Evolutionary conservation across 2,888 invertebrate genomes (phyloP), one percentile per base, ranked within the genome.

Genomic region (Lasioglossum pauxillum): DNA sequence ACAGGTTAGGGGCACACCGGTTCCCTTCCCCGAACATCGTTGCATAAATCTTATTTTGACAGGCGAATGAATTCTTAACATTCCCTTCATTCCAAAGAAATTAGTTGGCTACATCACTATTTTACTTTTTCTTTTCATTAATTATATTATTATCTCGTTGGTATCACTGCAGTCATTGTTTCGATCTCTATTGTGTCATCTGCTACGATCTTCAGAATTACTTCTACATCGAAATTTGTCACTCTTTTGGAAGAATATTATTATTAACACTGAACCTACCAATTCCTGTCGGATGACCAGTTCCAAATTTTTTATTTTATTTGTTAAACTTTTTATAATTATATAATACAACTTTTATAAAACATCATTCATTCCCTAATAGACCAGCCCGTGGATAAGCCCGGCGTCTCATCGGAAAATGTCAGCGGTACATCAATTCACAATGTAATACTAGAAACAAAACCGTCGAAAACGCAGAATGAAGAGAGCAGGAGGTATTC

Each of bases 1-100:
- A 89, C 88, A 93, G 94, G 94, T 94, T 93, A 92, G 90, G 67
- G 78, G 46, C 3, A 31, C 53, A 8, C 19, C 72, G 44, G 49
- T 75, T 44, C 60, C 16, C 4, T 67, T 35, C 31, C 2, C 23
- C 23, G 53, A 23, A 53, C 53, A 23, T 53, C 53, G 23, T 10
- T 1, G 53, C 23, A 53, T 53, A 23, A 53, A 53, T 53, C 53
- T 23, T 53, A 53, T 23, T 53, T 53, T 53, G 53, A 53, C 53
- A 14, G 14, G 60, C 27, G 60, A 27, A 27, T 27, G 27, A 60
- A 60, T 60, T 60, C n/a, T 5, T 5, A 27, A 14, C 27, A 16
- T 60, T 27, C 60, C 14, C 23, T 23, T 23, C 8, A 0, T 53
- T 53, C 23, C 49, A 53, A 23, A 53, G 23, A 53, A 53, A 44